A percentile compares a stretch with the other conserved stretches of the same genome.
phyloP scores from a whole-genome alignment of 2,797 vertebrate genomes.

The Leptodactylus fallax region DNA sequence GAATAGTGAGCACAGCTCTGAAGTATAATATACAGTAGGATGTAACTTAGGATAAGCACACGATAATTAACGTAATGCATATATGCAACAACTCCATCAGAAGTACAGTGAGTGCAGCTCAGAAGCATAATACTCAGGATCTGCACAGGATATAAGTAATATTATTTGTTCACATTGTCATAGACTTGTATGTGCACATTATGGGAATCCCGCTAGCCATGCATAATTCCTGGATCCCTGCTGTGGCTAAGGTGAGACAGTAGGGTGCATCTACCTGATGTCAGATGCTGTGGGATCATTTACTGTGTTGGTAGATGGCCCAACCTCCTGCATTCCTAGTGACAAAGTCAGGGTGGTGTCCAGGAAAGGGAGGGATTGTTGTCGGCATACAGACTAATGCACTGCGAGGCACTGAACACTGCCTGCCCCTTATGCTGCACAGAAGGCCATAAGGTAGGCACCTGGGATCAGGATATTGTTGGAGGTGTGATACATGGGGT shows the following conservation, averaged over 20 bases:
- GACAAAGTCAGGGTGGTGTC: constrained; percentile 37
- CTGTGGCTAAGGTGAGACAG: constrained; percentile 8
- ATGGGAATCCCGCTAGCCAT: background rate
- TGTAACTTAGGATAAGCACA: background rate
- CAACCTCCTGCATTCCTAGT: constrained; percentile 56
- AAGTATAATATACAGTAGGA: background rate
- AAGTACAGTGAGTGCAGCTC: background rate
- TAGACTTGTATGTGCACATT: background rate
- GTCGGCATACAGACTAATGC: background rate
- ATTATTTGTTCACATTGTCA: background rate
- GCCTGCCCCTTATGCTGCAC: background rate
- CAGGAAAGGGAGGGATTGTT: constrained; percentile 47
- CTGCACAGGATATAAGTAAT: background rate
- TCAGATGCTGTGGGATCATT: background rate
- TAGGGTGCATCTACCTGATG: constrained; percentile 24
- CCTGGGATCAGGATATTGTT: background rate
- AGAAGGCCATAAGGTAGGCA: background rate
- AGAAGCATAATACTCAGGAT: background rate
- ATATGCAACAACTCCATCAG: background rate
- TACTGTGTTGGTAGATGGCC: background rate
- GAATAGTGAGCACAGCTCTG: background rate
- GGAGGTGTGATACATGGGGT: background rate
- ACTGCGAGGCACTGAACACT: background rate
- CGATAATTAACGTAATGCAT: background rate
- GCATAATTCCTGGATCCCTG: background rate